A percentile compares a stretch with the other conserved stretches of the same genome.
phyloP scores from a whole-genome alignment of 2,888 invertebrate genomes.

The Lasioglossum figueresi region DNA sequence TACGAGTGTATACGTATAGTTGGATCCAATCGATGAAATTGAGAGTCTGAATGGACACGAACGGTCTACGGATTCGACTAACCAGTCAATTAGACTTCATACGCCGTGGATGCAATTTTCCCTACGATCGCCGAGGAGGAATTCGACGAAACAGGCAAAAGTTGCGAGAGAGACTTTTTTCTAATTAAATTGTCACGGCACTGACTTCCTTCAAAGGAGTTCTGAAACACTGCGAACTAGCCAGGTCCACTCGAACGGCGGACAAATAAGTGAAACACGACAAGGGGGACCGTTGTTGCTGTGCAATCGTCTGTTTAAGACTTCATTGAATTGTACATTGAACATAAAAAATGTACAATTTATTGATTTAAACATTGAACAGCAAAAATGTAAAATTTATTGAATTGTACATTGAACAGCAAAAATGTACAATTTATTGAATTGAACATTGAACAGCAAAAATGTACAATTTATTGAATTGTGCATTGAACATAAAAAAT shows the following conservation, averaged over 20 bases:
- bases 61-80: background rate
- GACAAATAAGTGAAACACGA: conserved; percentile 9
- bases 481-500: too few species aligned
- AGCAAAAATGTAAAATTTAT: too few species aligned
- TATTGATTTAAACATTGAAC: background rate
- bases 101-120: background rate
- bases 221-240: background rate
- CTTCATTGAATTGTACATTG: background rate
- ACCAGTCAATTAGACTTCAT: background rate
- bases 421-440: too few species aligned
- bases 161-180: background rate
- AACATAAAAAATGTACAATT: background rate
- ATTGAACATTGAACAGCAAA: too few species aligned
- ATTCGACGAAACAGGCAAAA: background rate
- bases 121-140: background rate
- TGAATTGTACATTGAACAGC: too few species aligned
- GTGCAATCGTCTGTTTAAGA: background rate
- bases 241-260: background rate
- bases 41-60: background rate
- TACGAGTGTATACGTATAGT: background rate
- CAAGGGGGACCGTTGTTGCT: background rate
- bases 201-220: background rate
- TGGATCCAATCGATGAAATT: background rate
- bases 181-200: conserved; percentile 1
- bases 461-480: too few species aligned